phyloP scores from a whole-genome alignment of 2,888 invertebrate species.

The Himalopsyche japonica region DNA sequence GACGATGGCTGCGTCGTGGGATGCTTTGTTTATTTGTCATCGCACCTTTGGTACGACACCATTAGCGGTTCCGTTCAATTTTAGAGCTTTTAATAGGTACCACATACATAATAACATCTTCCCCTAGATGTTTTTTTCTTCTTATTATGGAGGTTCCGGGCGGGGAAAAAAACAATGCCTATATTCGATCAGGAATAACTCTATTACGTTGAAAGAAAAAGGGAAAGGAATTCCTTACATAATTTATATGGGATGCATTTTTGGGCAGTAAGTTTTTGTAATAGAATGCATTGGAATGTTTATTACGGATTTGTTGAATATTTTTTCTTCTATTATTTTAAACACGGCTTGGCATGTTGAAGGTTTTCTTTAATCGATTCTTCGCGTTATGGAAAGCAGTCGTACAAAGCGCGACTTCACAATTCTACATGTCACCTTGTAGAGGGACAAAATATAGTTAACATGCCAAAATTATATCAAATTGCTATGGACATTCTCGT shows the following conservation, averaged over 20 bases:
- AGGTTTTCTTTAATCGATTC: too few relatives aligned
- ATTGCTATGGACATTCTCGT: too few relatives aligned
- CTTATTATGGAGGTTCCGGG: not conserved
- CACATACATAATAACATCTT: not conserved
- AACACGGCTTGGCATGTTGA: too few relatives aligned
- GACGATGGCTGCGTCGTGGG: not conserved
- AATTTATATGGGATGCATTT: not conserved
- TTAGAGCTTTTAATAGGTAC: not conserved
- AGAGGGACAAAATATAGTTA: too few relatives aligned
- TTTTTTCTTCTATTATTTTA: too few relatives aligned
- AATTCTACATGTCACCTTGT: too few relatives aligned
- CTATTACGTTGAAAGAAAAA: not conserved
- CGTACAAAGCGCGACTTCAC: too few relatives aligned
- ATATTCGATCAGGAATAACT: not conserved
- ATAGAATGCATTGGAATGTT: not conserved
- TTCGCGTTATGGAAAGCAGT: too few relatives aligned
- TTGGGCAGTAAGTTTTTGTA: not conserved
- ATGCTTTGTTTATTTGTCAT: conserved; percentile 1
- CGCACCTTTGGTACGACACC: not conserved
- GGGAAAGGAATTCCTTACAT: not conserved
- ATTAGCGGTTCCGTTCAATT: not conserved
- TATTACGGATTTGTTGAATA: too few relatives aligned
- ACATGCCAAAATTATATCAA: too few relatives aligned
- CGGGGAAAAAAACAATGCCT: not conserved
- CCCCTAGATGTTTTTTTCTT: not conserved